These are phyloP conservation scores for Delia radicum DNA, from an alignment of 1,140 invertebrate species.

Conservation along the genomic window DNA sequence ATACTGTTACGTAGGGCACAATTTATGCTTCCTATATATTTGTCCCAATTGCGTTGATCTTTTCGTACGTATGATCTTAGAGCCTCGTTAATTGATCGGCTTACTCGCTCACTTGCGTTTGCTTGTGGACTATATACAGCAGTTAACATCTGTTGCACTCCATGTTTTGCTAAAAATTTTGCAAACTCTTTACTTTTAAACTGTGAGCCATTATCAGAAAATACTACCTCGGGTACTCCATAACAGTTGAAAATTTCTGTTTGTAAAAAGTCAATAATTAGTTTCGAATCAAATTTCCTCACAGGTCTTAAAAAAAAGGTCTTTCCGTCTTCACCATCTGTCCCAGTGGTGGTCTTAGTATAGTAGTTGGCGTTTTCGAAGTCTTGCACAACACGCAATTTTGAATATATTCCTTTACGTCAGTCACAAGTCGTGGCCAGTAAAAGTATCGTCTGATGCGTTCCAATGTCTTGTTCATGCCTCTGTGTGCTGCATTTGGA, in stretches of 20 bases:
- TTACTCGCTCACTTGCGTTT: slow-evolving; percentile 11
- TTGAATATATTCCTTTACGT: not conserved
- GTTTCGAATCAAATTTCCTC: not conserved
- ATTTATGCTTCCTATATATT: not conserved
- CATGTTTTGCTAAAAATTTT: not conserved
- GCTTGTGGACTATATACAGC: slow-evolving; percentile 13
- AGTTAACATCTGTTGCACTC: not conserved
- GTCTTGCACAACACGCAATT: slow-evolving; percentile 15
- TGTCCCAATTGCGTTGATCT: slow-evolving; percentile 23
- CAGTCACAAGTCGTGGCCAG: not conserved
- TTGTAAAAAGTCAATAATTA: not conserved
- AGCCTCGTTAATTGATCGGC: slow-evolving; percentile 7
- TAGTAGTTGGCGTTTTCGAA: not conserved
- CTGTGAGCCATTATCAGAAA: slow-evolving; percentile 21
- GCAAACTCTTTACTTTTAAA: not conserved
- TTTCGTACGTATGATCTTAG: not conserved
- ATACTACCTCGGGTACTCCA: not conserved
- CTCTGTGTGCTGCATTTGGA: not conserved
- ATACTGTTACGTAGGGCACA: not conserved
- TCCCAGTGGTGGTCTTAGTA: not conserved
- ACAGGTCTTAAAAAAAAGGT: not conserved
- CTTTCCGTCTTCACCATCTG: not conserved
- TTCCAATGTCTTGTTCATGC: slow-evolving; percentile 10
- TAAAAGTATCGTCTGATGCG: not conserved
- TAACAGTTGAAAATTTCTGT: not conserved